A percentile compares a stretch with the other conserved stretches of the same genome.
Conservation (phyloP, 1,140 invertebrate species). For the Maconellicoccus hirsutus region DNA sequence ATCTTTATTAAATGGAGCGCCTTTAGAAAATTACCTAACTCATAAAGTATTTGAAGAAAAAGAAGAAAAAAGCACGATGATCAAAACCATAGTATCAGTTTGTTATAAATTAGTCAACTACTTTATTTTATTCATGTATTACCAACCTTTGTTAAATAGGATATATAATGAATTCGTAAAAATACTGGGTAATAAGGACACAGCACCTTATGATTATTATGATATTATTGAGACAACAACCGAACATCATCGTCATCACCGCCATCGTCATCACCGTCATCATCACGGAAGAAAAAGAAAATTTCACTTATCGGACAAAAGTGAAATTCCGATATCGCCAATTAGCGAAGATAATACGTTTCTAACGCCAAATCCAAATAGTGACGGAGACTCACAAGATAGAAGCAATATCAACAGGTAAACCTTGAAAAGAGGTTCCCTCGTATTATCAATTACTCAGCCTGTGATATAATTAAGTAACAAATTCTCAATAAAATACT, state of each 20-base stretch:
- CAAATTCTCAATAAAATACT: too few species aligned
- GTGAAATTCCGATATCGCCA: too few species aligned
- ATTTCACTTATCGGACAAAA: too few species aligned
- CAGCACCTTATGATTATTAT: not conserved
- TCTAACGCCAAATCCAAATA: too few species aligned
- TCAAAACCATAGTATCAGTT: not conserved
- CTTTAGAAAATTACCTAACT: not conserved
- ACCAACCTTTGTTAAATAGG: not conserved
- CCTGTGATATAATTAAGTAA: too few species aligned
- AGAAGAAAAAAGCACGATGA: not conserved
- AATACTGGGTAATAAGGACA: not conserved
- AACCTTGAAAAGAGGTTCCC: too few species aligned
- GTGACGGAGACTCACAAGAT: too few species aligned
- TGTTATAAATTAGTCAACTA: not conserved
- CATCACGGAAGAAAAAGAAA: too few species aligned
- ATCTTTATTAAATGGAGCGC: not conserved
- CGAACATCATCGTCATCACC: not conserved
- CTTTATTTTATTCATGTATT: not conserved
- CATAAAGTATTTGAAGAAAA: not conserved
- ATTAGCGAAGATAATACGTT: too few species aligned
- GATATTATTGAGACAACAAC: not conserved
- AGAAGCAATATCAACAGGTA: too few species aligned
- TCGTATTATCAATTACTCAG: too few species aligned
- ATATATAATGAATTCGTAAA: not conserved
- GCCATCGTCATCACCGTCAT: not conserved